Base-by-base conservation (phyloP, 2,888 invertebrate species). In the Diarsia rubi region DNA sequence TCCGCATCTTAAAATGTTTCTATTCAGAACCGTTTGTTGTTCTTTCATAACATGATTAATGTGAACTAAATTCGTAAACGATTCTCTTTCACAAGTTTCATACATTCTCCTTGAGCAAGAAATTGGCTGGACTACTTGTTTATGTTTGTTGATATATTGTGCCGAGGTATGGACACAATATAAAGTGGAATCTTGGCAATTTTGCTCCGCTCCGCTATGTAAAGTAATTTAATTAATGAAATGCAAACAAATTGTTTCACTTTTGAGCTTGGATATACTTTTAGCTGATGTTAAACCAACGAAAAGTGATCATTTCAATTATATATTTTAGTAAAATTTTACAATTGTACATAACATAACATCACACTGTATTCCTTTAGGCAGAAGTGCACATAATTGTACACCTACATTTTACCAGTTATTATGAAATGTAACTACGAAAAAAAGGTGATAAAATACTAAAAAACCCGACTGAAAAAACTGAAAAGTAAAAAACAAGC, bases 141-240 rank as follows among this genome's bases (percentile, higher is more conserved):
- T 69, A 44, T 59, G 47, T 68, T 72, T 16, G 49, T 45, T 75
- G 14, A 67, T 57, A 75, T 67, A 82, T 52, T 75, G 31, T 68
- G 21, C 47, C 62, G 24, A 70, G 27, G 16, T 31, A 19, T 67
- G 60, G n/a, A 70, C 62, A 65, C 27, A 68, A 59, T 59, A 31
- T 59, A 73, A 65, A 1, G 21, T 62, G 12, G 19, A 47, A 45
- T 63, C 27, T 57, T 69, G 12, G 47, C 11, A 54, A 65, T 52
- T 65, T 63, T 49, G 24, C 37, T 73, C 31, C 8, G 19, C 42
- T 45, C 4, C 16, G 44, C 31, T 63, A 16, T 49, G 45, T 45
- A 24, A 70, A 62, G 44, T 60, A 49, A 59, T 63, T 73, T 31
- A 63, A 63, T 57, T 31, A 65, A 57, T 45, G 11, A 12, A 73